Base-by-base conservation (phyloP, 2,888 invertebrate genomes). In the Myopa tessellatipennis region DNA sequence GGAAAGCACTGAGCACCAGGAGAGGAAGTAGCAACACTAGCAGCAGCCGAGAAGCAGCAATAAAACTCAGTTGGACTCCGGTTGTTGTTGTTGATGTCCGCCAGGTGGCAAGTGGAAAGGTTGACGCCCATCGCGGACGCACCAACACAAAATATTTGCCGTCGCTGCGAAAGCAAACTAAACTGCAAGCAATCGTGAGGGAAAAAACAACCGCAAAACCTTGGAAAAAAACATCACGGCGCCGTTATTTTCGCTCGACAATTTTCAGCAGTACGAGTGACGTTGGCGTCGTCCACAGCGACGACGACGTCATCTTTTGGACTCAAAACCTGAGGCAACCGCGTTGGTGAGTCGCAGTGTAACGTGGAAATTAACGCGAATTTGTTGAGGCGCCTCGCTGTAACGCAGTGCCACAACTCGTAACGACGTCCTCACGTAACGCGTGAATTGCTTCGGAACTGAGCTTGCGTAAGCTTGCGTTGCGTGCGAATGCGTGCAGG, bases 351-450 rank as follows among this genome's bases (percentile, higher is more conserved):
- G 83, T 85, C 85, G 85, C 87, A 87, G 87, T 87, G 85, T 84
- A 85, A 85, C 87, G 87, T 87, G 87, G 87, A 87, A 87, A 87
- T 87, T 87, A 87, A 87, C 84, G 86, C 87, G 87, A 87, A 87
- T 87, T 87, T 87, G 87, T 87, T 87, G 87, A 86, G 83, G 74
- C 36, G 38, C 58, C 60, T 84, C 84, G 50, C 65, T 40, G 58
- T 40, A 50, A 65, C 65, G 68, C 68, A 7, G 52, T 50, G 45
- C n/a, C 61, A 34, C 45, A 16, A 61, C 65, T 50, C 14, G 26
- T 14, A n/a, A n/a, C 45, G 18, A 65, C 45, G 26, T 26, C 26
- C 26, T 26, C 26, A 26, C 26, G 65, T 67, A 65, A 67, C 65
- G 63, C 34, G 3, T 4, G 1, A 26, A 26, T 1, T 26, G 26